These are phyloP conservation scores for Pachliopta kotzebuea DNA, from an alignment of 2,888 invertebrate species.

Conservation along the genomic window DNA sequence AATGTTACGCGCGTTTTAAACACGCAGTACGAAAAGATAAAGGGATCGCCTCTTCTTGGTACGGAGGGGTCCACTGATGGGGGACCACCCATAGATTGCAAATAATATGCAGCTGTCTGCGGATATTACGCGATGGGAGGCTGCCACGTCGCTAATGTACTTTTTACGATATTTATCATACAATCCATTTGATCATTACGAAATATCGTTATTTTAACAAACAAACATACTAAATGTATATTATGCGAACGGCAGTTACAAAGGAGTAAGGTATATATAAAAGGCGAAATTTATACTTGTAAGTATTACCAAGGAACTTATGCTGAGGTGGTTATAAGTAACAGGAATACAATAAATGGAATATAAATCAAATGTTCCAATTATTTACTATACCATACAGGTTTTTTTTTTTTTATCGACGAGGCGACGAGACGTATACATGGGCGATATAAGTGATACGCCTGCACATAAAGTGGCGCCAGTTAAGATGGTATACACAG, in stretches of 20 bases:
- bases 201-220: background rate
- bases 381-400: too few species aligned
- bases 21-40: conserved; percentile 11
- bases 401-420: too few species aligned
- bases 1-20: background rate
- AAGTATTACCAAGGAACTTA: too few species aligned
- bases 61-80: conserved; percentile 15
- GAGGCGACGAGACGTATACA: too few species aligned
- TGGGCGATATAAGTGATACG: too few species aligned
- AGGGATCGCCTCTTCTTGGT: conserved; percentile 19
- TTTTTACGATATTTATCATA: conserved; percentile 3
- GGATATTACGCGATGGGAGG: conserved; percentile 13
- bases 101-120: conserved; percentile 26
- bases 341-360: too few species aligned
- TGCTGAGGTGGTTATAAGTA: too few species aligned
- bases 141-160: conserved; percentile 7
- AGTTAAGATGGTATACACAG: too few species aligned
- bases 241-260: background rate
- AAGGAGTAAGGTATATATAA: background rate
- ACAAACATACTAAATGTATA: background rate
- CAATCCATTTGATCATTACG: background rate
- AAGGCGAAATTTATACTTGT: too few species aligned
- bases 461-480: too few species aligned
- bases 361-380: too few species aligned
- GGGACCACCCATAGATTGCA: conserved; percentile 24